Evolutionary conservation across 2,888 invertebrate species (phyloP).

Genomic region (Gastrophysa polygoni): DNA sequence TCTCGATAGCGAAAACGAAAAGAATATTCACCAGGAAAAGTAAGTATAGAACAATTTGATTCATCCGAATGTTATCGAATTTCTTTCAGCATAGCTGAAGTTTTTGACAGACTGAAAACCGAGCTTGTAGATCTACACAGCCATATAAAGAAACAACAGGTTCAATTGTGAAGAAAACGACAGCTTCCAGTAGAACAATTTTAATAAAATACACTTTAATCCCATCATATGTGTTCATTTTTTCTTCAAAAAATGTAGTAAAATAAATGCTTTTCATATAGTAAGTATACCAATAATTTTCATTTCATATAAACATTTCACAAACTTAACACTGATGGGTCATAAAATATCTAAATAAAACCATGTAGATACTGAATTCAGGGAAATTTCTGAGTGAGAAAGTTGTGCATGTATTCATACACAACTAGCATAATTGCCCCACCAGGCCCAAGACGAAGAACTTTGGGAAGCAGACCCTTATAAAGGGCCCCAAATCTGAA

Average conservation of each 20-base stretch:
- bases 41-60: slow-evolving; percentile 26
- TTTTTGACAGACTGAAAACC: slow-evolving; percentile 54
- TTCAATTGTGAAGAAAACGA: slow-evolving; percentile 32
- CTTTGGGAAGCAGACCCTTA: slow-evolving; percentile 90
- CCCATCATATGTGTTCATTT: slow-evolving; percentile 18
- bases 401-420: slow-evolving; percentile 84
- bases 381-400: slow-evolving; percentile 64
- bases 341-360: neutral
- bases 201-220: slow-evolving; percentile 13
- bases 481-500: slow-evolving; percentile 84
- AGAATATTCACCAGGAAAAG: slow-evolving; percentile 44
- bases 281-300: neutral
- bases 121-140: slow-evolving; percentile 53
- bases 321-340: neutral
- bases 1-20: slow-evolving; percentile 35
- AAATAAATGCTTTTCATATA: neutral
- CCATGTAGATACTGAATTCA: neutral
- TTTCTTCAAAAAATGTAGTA: neutral
- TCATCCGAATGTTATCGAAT: neutral
- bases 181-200: neutral
- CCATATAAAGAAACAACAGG: slow-evolving; percentile 50
- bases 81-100: slow-evolving; percentile 51
- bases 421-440: slow-evolving; percentile 95
- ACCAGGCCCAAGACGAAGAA: slow-evolving; percentile 89
- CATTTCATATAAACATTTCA: neutral